Base-by-base conservation (phyloP, 2,888 invertebrate species). In the Sphaerophoria rueppellii region DNA sequence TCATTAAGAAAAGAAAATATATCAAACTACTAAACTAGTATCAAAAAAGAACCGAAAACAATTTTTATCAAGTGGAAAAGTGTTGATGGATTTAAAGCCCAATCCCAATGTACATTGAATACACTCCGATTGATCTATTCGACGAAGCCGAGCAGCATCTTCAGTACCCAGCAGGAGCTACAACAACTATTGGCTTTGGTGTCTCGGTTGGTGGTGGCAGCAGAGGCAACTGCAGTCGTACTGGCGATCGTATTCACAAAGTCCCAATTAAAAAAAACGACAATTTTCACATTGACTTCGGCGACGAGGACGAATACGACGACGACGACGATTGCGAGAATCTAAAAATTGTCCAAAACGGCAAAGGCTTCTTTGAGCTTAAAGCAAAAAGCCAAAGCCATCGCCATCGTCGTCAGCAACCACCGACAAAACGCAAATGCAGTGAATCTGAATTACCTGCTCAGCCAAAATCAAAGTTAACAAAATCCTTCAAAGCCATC, bases 21-120 rank as follows among this genome's bases (percentile, higher is more conserved):
- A 43, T 43, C 9, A 43, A 65, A 35, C 32, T 40, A 35, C 14
- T 11, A 5, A 50, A 24, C 5, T 43, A 65, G 61, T 24, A 54
- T 6, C n/a, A 61, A 48, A 6, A 43, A 43, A 9, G 12, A 43
- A 12, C 6, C 1, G 50, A 7, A 48, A 65, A 6, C 0, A 9
- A 50, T 9, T 50, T 11, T 55, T 40, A 46, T 58, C 4, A 35
- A 75, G 40, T 72, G 80, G 7, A 52, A 43, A 58, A 40, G 67
- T 69, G 85, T 85, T 73, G 73, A 85, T 85, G 85, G 85, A 81
- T 85, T 85, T 81, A 12, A 48, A 77, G 70, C 73, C 85, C 63
- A 85, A 77, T 76, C 73, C 85, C 63, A 85, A 85, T 85, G 85
- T 85, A 80, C 80, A 85, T 85, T 85, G 80, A 85, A 77, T 76